These are phyloP conservation scores for Phacellophora camtschatica DNA, from an alignment of 30 jellyfish, hydroid and myxozoan genomes.

Conservation along the genomic window DNA sequence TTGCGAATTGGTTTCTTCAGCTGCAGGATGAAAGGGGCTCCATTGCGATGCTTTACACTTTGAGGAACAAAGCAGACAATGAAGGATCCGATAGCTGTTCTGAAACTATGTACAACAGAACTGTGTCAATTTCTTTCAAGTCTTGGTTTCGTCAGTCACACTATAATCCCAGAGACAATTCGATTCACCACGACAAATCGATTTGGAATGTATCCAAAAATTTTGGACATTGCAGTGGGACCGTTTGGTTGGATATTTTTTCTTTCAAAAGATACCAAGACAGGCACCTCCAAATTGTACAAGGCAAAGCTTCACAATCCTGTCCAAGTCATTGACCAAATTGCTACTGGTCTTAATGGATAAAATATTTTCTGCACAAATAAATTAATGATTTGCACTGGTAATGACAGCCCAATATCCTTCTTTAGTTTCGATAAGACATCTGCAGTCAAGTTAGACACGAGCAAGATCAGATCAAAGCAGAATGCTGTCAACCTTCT, in stretches of 20 bases:
- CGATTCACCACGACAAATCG: not conserved
- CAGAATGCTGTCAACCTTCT: too few relatives aligned
- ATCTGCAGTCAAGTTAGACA: too few relatives aligned
- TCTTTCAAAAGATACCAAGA: not conserved
- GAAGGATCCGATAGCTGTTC: not conserved
- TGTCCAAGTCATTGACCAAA: too few relatives aligned
- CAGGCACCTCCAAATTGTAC: not conserved
- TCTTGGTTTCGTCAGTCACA: conserved; percentile 16
- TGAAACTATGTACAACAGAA: not conserved
- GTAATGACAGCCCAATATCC: too few relatives aligned
- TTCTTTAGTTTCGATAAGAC: too few relatives aligned
- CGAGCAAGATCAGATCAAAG: too few relatives aligned
- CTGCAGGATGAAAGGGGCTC: not conserved
- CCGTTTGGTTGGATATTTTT: conserved; percentile 5
- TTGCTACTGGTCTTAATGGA: too few relatives aligned
- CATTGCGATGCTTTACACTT: not conserved
- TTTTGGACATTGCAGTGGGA: not conserved
- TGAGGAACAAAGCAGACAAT: conserved; percentile 1
- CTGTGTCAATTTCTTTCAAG: not conserved
- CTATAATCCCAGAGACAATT: not conserved
- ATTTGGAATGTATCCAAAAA: conserved; percentile 26
- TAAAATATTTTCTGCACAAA: too few relatives aligned
- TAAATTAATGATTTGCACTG: too few relatives aligned
- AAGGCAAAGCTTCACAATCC: conserved; percentile 21
- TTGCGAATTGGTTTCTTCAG: not conserved